A percentile compares a stretch with the other conserved stretches of the same genome.
Evolutionary conservation across 2,113 vertebrate species (phyloP).

Genomic region (Miniopterus natalensis): DNA sequence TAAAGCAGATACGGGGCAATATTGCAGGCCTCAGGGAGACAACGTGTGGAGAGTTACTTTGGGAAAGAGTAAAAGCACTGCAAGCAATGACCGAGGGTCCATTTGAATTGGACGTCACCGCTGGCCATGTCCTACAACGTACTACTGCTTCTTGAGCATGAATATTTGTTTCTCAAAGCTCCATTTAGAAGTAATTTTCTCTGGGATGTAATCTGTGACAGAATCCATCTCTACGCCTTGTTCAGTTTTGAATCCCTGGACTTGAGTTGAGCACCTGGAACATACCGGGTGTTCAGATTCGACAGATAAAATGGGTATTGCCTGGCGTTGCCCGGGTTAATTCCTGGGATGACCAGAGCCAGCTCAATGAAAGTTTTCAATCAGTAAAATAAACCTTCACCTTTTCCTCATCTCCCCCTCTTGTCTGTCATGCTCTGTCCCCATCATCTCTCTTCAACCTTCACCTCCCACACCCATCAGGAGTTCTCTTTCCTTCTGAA

Average conservation of each 20-base stretch:
- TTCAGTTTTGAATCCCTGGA: background rate
- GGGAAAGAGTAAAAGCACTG: background rate
- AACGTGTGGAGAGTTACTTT: background rate
- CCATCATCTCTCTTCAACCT: background rate
- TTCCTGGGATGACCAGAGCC: background rate
- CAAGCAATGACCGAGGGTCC: background rate
- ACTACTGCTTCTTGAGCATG: background rate
- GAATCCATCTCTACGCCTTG: background rate
- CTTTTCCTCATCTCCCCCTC: background rate
- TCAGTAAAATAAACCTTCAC: background rate
- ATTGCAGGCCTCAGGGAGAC: background rate
- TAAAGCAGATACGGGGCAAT: background rate
- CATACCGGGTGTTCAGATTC: background rate
- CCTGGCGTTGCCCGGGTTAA: too few species aligned
- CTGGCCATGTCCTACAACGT: background rate
- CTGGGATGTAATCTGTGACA: background rate
- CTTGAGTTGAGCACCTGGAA: background rate
- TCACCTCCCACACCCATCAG: background rate
- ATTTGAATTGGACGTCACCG: background rate
- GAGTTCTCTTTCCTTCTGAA: background rate
- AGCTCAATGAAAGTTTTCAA: background rate
- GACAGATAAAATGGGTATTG: background rate
- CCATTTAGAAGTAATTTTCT: background rate
- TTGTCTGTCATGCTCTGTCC: background rate
- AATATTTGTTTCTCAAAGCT: background rate